These are phyloP conservation scores for Chrysocyon brachyurus DNA, from an alignment of 2,797 vertebrate genomes.

Conservation along the genomic window DNA sequence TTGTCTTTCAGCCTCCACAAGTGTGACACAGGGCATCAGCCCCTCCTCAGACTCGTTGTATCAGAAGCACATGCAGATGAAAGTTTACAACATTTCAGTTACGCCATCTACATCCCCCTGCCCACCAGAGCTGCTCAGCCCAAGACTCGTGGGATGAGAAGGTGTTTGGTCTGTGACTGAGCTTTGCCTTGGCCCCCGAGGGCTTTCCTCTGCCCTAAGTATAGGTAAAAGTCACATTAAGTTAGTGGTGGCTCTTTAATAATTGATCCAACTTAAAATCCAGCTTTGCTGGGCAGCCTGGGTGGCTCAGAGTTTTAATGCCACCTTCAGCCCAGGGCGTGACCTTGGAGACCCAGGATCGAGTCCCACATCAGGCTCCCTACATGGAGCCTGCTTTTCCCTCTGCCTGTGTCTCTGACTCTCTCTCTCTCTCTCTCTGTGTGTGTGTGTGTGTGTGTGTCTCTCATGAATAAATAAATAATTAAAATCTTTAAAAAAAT, in stretches of 20 bases:
- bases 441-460: no score
- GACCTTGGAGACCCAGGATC: no score
- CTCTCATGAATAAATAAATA: no score
- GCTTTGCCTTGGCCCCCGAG: neutral
- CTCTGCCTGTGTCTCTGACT: no score
- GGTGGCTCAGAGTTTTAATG: no score
- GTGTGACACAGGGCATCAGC: fast-evolving
- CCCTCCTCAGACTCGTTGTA: fast-evolving
- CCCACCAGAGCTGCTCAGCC: fast-evolving
- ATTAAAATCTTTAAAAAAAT: no score
- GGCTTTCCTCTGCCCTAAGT: neutral
- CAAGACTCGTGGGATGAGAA: neutral
- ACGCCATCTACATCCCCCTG: fast-evolving
- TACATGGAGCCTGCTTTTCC: no score
- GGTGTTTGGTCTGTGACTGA: neutral
- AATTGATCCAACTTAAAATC: conserved; percentile 60
- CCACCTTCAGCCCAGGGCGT: no score
- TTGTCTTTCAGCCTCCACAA: neutral
- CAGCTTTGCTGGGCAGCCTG: neutral
- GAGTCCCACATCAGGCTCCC: no score
- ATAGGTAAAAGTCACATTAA: conserved; percentile 10
- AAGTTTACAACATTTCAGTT: fast-evolving
- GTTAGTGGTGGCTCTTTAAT: conserved; percentile 35
- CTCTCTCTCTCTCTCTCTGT: no score
- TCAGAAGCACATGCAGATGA: neutral